Percentiles rank a stretch among this genome's conserved stretches.
phyloP scores from a whole-genome alignment of 2,113 vertebrate genomes.

The Orycteropus afer region DNA sequence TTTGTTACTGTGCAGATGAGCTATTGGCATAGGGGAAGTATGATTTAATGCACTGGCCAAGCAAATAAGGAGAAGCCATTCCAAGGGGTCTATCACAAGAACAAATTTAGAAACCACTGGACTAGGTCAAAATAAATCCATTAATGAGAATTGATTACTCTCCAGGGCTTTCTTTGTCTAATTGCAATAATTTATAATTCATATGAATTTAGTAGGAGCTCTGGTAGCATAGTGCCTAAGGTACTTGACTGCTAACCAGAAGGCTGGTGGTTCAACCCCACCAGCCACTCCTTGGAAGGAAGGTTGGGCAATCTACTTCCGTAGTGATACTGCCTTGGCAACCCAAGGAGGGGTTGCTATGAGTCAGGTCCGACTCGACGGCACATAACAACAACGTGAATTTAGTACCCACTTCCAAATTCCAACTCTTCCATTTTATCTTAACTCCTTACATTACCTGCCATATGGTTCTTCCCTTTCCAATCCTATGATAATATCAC shows the following conservation, averaged over 20 bases:
- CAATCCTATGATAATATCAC: slow-evolving; percentile 55
- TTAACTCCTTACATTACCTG: slow-evolving; percentile 56
- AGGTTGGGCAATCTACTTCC: too few species aligned
- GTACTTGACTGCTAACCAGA: too few species aligned
- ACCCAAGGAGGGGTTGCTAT: too few species aligned
- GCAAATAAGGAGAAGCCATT: slow-evolving; percentile 40
- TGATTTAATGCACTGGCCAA: slow-evolving; percentile 3
- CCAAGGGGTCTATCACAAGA: slow-evolving; percentile 10
- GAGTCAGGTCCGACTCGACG: too few species aligned
- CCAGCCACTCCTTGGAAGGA: too few species aligned
- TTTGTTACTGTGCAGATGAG: slow-evolving; percentile 42
- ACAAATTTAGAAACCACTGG: slow-evolving; percentile 42
- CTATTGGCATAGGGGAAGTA: slow-evolving; percentile 17
- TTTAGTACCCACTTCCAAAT: slow-evolving; percentile 59
- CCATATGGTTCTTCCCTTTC: slow-evolving; percentile 60
- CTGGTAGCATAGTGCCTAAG: too few species aligned
- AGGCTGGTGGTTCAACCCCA: too few species aligned
- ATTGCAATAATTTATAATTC: slow-evolving; percentile 58
- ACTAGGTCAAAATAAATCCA: slow-evolving; percentile 57
- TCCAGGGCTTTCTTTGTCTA: slow-evolving; percentile 54
- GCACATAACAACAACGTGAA: too few species aligned
- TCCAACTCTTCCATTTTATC: slow-evolving; percentile 62
- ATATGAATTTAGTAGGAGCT: slow-evolving; percentile 68
- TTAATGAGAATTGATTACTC: slow-evolving; percentile 61
- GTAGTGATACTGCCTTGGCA: too few species aligned